Conservation (phyloP, 2,113 vertebrate species). For the Dicentrarchus labrax region DNA sequence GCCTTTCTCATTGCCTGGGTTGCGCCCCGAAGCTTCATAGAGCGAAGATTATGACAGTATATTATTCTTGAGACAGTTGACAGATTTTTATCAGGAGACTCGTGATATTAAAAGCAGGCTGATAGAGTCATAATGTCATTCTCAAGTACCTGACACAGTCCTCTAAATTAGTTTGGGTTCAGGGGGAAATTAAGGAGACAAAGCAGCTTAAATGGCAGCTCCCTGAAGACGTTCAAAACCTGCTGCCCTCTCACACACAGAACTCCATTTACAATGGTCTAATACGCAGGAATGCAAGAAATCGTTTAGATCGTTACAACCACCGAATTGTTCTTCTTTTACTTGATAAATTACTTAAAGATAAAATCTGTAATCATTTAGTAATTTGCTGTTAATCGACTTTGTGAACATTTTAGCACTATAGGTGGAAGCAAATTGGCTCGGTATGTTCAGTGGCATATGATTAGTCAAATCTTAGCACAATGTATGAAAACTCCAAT, state of each 20-base stretch:
- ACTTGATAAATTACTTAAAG: neutral
- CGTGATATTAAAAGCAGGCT: constrained; percentile 52
- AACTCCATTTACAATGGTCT: neutral
- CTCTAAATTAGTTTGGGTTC: constrained; percentile 31
- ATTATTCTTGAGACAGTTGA: constrained; percentile 38
- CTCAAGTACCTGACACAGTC: constrained; percentile 4
- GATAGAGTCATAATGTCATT: constrained; percentile 5
- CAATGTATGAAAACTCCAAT: constrained; percentile 19
- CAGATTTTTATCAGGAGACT: constrained; percentile 39
- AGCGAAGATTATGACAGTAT: neutral
- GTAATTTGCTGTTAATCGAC: constrained; percentile 2
- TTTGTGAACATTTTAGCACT: neutral
- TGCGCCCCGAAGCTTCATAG: neutral
- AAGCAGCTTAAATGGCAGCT: constrained; percentile 17
- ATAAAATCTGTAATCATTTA: neutral
- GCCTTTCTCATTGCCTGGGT: neutral
- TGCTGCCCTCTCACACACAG: neutral
- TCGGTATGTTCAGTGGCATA: neutral
- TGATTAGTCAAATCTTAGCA: constrained; percentile 29
- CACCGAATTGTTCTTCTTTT: neutral
- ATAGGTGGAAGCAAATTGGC: constrained; percentile 10
- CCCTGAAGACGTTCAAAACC: neutral
- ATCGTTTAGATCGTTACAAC: neutral
- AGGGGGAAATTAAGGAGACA: constrained; percentile 24
- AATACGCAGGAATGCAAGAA: neutral